Percentiles rank a stretch among this genome's conserved stretches.
phyloP scores from a whole-genome alignment of 2,113 vertebrate species.

The Galbula dea region DNA sequence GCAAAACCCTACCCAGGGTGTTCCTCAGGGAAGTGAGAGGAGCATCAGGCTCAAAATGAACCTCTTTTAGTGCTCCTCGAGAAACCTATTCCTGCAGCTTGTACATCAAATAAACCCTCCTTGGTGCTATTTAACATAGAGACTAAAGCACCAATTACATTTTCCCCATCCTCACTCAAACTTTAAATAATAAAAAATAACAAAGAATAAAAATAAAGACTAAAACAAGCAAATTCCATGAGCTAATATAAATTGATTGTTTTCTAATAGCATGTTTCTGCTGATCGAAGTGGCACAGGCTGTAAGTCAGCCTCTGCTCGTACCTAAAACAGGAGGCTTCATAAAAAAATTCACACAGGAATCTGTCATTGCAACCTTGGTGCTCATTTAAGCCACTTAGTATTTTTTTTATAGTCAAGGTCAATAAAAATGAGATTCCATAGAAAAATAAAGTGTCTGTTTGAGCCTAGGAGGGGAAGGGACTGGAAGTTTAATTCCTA shows the following conservation, averaged over 20 bases:
- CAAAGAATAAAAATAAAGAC: neutral
- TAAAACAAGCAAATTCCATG: neutral
- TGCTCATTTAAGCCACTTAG: conserved; percentile 50
- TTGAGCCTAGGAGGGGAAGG: neutral
- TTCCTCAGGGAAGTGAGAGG: neutral
- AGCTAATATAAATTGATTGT: neutral
- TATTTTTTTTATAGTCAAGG: conserved; percentile 49
- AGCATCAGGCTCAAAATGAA: neutral
- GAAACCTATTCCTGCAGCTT: neutral
- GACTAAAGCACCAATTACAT: neutral
- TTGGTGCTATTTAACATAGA: neutral
- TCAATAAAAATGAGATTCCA: conserved; percentile 55
- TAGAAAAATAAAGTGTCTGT: neutral
- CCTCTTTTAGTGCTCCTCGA: neutral
- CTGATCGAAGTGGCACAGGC: neutral
- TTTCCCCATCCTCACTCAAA: neutral
- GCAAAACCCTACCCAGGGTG: neutral
- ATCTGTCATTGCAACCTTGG: conserved; percentile 29
- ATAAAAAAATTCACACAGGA: conserved; percentile 44
- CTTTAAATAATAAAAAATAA: neutral
- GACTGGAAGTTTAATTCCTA: conserved; percentile 15
- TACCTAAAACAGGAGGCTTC: neutral
- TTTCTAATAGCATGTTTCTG: neutral
- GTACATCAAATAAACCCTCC: neutral
- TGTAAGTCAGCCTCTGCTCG: neutral